A percentile compares a stretch with the other conserved stretches of the same genome.
Conservation (phyloP, 2,113 vertebrate species). For the Heterotilapia buettikoferi region DNA sequence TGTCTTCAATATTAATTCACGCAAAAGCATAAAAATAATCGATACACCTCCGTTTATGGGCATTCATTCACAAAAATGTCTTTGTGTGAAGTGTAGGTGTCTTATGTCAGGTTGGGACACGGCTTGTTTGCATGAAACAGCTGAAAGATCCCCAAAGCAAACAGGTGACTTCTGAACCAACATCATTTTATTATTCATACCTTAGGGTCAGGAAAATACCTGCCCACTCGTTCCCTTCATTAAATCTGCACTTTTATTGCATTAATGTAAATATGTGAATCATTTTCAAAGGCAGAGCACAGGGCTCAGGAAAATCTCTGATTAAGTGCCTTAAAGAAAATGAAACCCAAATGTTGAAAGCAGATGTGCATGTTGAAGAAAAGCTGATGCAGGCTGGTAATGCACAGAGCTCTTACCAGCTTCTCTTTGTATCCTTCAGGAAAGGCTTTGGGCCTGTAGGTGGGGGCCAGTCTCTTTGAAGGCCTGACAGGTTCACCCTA, state of each 20-base stretch:
- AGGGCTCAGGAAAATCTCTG: neutral
- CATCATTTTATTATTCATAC: neutral
- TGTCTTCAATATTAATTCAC: neutral
- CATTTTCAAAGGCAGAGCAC: neutral
- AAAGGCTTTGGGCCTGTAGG: neutral
- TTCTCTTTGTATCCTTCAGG: neutral
- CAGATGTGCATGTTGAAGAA: neutral
- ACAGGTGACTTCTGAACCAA: neutral
- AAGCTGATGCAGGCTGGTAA: neutral
- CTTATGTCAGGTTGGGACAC: neutral
- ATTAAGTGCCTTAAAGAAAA: slow-evolving; percentile 4
- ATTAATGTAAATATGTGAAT: neutral
- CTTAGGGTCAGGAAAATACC: neutral
- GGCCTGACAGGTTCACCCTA: neutral
- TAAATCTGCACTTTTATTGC: neutral
- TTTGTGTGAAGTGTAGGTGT: neutral
- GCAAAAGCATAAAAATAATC: neutral
- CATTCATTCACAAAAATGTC: neutral
- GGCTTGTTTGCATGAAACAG: neutral
- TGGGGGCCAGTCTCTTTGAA: neutral
- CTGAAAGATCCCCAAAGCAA: neutral
- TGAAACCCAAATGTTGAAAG: neutral
- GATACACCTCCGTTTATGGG: neutral
- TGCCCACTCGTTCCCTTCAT: neutral
- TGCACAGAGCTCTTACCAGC: neutral